These are phyloP conservation scores for Lasioglossum leucozonium DNA, from an alignment of 2,888 invertebrate genomes.

Conservation along the genomic window DNA sequence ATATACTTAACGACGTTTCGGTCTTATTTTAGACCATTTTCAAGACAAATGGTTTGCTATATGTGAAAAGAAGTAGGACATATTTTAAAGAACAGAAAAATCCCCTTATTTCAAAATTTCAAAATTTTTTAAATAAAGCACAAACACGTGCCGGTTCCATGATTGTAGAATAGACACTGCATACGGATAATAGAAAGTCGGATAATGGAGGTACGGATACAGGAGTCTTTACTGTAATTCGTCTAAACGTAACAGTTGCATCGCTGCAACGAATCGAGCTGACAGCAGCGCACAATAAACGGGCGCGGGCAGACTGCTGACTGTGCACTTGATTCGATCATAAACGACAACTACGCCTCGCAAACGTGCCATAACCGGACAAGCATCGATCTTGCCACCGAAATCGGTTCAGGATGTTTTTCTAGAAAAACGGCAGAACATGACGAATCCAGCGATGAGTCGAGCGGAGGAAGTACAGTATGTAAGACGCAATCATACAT, in stretches of 20 bases:
- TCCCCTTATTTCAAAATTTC: too few relatives aligned
- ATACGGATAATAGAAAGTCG: too few relatives aligned
- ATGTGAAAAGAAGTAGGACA: too few relatives aligned
- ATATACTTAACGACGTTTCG: too few relatives aligned
- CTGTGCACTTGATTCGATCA: slow-evolving; percentile 16
- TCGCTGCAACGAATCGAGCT: not conserved
- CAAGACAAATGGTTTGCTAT: too few relatives aligned
- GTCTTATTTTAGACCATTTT: too few relatives aligned
- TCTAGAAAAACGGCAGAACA: not conserved
- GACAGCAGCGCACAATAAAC: not conserved
- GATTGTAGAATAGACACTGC: too few relatives aligned
- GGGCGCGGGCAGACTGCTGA: not conserved
- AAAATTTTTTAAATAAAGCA: too few relatives aligned
- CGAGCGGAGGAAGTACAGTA: not conserved
- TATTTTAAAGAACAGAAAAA: too few relatives aligned
- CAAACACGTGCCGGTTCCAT: too few relatives aligned
- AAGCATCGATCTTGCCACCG: not conserved
- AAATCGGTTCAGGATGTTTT: not conserved
- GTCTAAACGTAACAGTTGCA: not conserved
- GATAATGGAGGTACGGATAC: too few relatives aligned
- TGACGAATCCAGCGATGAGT: not conserved
- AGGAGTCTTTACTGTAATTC: not conserved
- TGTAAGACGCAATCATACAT: too few relatives aligned
- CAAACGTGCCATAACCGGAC: not conserved
- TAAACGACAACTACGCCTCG: not conserved